Evolutionary conservation across 64 coral and sea anemone species (phyloP).

Genomic region (Exaiptasia diaphana): DNA sequence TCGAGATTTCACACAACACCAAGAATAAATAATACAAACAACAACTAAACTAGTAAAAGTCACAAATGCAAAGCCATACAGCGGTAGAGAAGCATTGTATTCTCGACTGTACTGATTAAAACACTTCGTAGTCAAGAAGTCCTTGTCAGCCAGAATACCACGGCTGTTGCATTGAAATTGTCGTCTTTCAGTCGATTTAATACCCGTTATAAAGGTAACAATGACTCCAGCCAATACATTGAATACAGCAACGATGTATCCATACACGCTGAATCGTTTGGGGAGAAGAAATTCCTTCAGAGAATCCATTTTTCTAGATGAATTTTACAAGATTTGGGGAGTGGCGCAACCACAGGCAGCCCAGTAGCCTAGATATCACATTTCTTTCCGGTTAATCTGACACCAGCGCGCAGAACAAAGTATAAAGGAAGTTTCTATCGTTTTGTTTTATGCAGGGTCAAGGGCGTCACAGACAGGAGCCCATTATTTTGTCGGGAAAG

Average conservation of each 20-base stretch:
- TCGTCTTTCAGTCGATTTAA: conserved; percentile 2
- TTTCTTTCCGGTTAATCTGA: too few species aligned
- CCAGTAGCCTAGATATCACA: too few species aligned
- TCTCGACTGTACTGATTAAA: conserved; percentile 27
- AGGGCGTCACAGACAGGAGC: too few species aligned
- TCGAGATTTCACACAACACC: conserved; percentile 21
- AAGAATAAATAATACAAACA: conserved; percentile 17
- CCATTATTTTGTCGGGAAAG: too few species aligned
- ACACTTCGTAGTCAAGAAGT: background rate
- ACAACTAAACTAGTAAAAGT: background rate
- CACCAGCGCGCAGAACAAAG: too few species aligned
- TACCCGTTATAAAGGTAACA: conserved; percentile 4
- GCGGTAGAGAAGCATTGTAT: conserved; percentile 30
- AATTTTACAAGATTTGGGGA: background rate
- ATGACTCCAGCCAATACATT: background rate
- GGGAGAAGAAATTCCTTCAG: conserved; percentile 30
- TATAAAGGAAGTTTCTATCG: too few species aligned
- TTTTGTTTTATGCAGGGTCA: too few species aligned
- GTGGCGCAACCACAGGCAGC: too few species aligned
- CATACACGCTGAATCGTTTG: conserved; percentile 13
- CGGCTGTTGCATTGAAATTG: conserved; percentile 18
- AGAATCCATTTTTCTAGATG: background rate
- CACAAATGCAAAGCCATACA: conserved; percentile 2
- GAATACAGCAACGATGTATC: conserved; percentile 14
- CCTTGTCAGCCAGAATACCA: background rate